phyloP scores from a whole-genome alignment of 2,113 vertebrate genomes.

The Phylloscopus whistleri region DNA sequence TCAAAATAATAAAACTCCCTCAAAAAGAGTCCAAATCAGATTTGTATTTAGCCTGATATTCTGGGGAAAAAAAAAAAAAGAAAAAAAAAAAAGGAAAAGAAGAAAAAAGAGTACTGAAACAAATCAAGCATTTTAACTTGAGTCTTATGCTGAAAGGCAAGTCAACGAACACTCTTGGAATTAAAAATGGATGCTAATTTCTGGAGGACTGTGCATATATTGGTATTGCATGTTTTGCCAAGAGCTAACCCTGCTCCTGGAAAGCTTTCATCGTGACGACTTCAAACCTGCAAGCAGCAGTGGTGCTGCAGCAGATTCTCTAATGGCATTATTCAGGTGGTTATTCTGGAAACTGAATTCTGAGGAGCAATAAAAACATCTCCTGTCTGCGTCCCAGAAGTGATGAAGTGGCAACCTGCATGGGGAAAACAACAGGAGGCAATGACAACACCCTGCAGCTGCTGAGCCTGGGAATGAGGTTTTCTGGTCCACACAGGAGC shows the following conservation, averaged over 20 bases:
- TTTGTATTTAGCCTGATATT: neutral
- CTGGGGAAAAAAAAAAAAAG: too few species aligned
- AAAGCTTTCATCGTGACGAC: neutral
- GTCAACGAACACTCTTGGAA: neutral
- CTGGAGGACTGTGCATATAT: neutral
- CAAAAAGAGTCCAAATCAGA: neutral
- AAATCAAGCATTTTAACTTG: neutral
- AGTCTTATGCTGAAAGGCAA: neutral
- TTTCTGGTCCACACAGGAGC: neutral
- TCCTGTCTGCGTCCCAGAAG: neutral
- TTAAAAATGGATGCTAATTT: neutral
- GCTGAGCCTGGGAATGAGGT: neutral
- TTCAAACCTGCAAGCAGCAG: neutral
- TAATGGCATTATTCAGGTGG: neutral
- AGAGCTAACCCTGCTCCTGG: neutral
- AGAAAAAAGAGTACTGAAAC: neutral
- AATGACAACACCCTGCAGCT: neutral
- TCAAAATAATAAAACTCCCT: neutral
- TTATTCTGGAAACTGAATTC: neutral
- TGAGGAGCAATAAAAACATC: neutral
- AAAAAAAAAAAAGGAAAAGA: rapidly evolving
- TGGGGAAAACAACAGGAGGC: neutral
- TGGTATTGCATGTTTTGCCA: neutral
- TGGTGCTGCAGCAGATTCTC: neutral
- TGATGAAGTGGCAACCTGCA: neutral